phyloP scores from a whole-genome alignment of 2,113 vertebrate genomes.

The Platysteira castanea region DNA sequence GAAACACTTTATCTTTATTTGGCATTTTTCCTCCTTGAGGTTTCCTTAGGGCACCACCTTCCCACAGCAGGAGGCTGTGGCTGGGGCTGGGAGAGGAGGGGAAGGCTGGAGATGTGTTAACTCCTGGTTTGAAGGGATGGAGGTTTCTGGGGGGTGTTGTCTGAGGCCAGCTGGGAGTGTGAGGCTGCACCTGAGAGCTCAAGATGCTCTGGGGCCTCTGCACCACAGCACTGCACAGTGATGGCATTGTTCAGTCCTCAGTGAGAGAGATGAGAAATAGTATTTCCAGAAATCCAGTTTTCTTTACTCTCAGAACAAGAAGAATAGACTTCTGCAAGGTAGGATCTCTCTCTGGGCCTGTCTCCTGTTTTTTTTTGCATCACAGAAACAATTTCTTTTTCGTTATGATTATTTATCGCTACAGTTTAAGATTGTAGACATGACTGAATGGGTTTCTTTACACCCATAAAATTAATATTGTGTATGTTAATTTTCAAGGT shows the following conservation, averaged over 20 bases:
- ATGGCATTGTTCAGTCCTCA: not conserved
- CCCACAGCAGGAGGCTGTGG: not conserved
- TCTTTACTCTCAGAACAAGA: not conserved
- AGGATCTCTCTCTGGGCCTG: not conserved
- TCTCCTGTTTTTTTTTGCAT: not conserved
- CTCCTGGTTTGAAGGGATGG: not conserved
- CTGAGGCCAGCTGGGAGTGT: not conserved
- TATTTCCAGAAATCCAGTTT: not conserved
- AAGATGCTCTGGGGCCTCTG: not conserved
- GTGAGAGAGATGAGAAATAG: not conserved
- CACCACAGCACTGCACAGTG: not conserved
- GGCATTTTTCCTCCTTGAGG: not conserved
- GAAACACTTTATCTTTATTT: not conserved
- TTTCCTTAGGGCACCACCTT: not conserved
- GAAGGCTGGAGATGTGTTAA: not conserved
- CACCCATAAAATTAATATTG: constrained; percentile 13
- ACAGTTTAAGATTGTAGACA: not conserved
- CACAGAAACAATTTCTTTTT: not conserved
- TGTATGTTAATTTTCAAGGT: constrained; percentile 44
- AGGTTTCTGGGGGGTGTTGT: not conserved
- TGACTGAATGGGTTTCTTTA: not conserved
- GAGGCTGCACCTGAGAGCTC: not conserved
- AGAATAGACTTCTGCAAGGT: not conserved
- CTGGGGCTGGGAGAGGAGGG: not conserved
- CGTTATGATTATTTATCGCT: not conserved